Conservation (phyloP, 2,797 vertebrate species). For the Myotis daubentonii region DNA sequence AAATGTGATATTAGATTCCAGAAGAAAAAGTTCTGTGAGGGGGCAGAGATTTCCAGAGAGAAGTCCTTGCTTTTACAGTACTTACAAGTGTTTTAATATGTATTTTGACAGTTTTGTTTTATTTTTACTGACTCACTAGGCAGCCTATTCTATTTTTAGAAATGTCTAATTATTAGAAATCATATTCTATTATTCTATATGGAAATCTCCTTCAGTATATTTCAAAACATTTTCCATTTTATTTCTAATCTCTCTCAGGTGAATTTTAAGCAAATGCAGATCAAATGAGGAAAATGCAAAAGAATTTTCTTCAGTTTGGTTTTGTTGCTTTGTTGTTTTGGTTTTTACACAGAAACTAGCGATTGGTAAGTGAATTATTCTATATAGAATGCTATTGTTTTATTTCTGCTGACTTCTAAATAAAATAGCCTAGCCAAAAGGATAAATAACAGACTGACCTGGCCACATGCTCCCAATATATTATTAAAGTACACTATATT, state of each 20-base stretch:
- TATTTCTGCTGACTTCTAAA: constrained; percentile 60
- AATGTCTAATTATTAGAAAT: constrained; percentile 9
- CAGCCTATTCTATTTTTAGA: constrained; percentile 13
- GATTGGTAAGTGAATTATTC: background rate
- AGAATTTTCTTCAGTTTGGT: background rate
- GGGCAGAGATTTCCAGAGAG: background rate
- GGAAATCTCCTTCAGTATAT: background rate
- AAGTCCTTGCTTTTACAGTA: background rate
- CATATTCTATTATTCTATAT: background rate
- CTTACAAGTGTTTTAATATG: background rate
- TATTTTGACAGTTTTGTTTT: background rate
- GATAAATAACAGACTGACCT: constrained; percentile 15
- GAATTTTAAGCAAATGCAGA: constrained; percentile 22
- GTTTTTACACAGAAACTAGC: background rate
- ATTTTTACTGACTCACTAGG: background rate
- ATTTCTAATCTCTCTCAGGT: constrained; percentile 16
- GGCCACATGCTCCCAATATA: constrained; percentile 1
- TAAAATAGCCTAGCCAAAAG: constrained; percentile 49
- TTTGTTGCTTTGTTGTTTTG: background rate
- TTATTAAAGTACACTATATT: constrained; percentile 56
- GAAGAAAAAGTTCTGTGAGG: background rate
- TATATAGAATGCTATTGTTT: background rate
- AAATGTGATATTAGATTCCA: background rate
- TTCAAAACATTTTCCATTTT: constrained; percentile 49
- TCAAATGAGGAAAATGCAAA: background rate